phyloP scores from a whole-genome alignment of 2,113 vertebrate genomes.

The Thamnaconus septentrionalis region DNA sequence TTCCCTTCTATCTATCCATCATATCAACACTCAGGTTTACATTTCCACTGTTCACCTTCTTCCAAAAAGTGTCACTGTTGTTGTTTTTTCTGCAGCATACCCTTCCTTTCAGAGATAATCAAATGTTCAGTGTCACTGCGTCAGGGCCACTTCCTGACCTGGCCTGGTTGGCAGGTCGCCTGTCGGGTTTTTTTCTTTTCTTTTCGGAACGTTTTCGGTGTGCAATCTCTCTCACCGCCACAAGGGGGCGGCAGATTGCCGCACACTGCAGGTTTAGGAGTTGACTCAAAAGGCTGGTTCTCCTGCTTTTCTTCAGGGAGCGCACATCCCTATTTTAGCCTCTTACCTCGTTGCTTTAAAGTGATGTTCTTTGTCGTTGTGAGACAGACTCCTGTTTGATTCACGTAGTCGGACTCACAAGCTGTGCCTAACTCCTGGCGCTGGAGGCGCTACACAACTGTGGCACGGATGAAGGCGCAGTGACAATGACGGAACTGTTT shows the following conservation, averaged over 20 bases:
- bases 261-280: not conserved
- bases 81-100: slow-evolving; percentile 51
- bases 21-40: slow-evolving; percentile 28
- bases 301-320: slow-evolving; percentile 16
- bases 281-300: not conserved
- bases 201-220: not conserved
- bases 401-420: slow-evolving; percentile 9
- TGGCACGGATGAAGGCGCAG: slow-evolving; percentile 13
- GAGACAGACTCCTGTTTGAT: not conserved
- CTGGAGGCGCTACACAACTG: slow-evolving; percentile 7
- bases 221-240: not conserved
- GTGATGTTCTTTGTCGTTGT: not conserved
- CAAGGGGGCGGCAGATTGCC: not conserved
- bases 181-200: not conserved
- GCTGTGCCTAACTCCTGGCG: slow-evolving; percentile 25
- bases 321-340: slow-evolving; percentile 17
- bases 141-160: not conserved
- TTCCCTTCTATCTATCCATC: not conserved
- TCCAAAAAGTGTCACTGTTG: not conserved
- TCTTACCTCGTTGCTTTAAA: slow-evolving; percentile 14
- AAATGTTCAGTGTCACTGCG: too few relatives aligned
- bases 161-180: not conserved
- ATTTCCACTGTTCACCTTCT: slow-evolving; percentile 16
- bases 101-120: not conserved
- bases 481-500: slow-evolving; percentile 14